Conservation (phyloP, 2,797 vertebrate species). For the Diglossa cyanea region DNA sequence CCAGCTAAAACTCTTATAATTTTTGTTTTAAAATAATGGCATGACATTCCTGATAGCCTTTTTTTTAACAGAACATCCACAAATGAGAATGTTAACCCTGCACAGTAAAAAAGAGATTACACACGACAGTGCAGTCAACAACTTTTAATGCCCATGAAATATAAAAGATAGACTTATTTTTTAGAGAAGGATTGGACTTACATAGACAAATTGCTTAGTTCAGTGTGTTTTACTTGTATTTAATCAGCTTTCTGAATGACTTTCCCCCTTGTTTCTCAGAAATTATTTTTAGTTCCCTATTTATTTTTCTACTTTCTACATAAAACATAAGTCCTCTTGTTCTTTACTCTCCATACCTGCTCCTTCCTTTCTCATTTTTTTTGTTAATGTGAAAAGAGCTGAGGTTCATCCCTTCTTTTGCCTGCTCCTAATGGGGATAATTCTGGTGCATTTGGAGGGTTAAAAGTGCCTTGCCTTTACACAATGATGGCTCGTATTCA, state of each 20-base stretch:
- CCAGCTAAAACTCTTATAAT: conserved; percentile 24
- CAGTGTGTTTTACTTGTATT: conserved; percentile 51
- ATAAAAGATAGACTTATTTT: conserved; percentile 21
- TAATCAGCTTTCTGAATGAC: not conserved
- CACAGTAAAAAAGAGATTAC: conserved; percentile 4
- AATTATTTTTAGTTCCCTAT: not conserved
- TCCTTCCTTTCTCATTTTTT: not conserved
- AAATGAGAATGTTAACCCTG: conserved; percentile 53
- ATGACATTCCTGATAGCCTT: conserved; percentile 9
- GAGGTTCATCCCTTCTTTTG: not conserved
- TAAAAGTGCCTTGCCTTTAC: not conserved
- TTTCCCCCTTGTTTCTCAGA: not conserved
- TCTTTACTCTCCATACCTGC: not conserved
- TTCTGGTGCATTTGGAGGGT: not conserved
- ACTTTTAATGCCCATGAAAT: not conserved
- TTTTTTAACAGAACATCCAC: conserved; percentile 48
- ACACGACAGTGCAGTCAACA: conserved; percentile 10
- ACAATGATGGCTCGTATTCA: not conserved
- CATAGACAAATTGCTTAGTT: not conserved
- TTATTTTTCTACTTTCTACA: conserved; percentile 25
- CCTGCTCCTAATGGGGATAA: not conserved
- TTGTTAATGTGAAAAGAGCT: not conserved
- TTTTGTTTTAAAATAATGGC: conserved; percentile 37
- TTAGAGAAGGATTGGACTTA: not conserved
- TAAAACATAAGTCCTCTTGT: not conserved